Evolutionary conservation across 2,113 vertebrate species (phyloP).

Genomic region (Anolis carolinensis): DNA sequence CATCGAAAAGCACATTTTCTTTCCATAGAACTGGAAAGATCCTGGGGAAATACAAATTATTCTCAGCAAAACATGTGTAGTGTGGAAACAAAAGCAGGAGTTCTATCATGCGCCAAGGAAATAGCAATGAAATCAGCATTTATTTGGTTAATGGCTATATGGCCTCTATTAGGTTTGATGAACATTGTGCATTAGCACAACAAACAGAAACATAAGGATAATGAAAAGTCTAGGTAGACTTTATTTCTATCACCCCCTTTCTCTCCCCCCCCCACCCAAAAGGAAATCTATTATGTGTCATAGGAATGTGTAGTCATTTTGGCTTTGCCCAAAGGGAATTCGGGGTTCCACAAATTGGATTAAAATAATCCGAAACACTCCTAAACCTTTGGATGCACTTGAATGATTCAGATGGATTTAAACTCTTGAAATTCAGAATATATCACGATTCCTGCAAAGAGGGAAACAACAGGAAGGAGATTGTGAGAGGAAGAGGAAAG

Average conservation of each 20-base stretch:
- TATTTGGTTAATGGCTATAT: constrained; percentile 46
- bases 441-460: neutral
- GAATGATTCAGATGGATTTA: neutral
- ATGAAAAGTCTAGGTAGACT: neutral
- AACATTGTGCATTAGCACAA: constrained; percentile 16
- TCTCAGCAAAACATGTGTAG: constrained; percentile 37
- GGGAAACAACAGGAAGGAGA: neutral
- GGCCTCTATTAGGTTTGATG: constrained; percentile 43
- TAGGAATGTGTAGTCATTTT: neutral
- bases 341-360: neutral
- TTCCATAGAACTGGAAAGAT: neutral
- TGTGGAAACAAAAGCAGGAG: neutral
- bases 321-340: neutral
- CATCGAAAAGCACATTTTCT: constrained; percentile 22
- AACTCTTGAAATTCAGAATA: neutral
- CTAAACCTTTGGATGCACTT: neutral
- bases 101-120: constrained; percentile 23
- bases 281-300: no score
- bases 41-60: constrained; percentile 41
- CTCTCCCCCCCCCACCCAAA: no score
- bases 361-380: neutral
- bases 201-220: neutral
- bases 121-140: constrained; percentile 52
- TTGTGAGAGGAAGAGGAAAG: neutral
- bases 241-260: no score